Percentiles rank a stretch among this genome's conserved stretches.
phyloP scores from a whole-genome alignment of 2,888 invertebrate species.

The Masnerella sp. region DNA sequence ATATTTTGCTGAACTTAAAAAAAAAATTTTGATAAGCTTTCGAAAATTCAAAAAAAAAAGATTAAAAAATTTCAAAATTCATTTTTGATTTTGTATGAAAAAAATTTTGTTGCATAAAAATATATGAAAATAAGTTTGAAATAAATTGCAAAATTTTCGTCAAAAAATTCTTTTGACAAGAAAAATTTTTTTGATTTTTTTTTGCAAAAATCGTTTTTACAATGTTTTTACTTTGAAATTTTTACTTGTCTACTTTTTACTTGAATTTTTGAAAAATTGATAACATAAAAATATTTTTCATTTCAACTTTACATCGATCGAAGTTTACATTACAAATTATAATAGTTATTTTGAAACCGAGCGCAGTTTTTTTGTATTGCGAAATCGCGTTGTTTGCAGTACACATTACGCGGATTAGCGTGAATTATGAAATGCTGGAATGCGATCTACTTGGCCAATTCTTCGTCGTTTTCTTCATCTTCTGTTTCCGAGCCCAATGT shows the following conservation, averaged over 20 bases:
- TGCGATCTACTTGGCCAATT: slow-evolving; percentile 71
- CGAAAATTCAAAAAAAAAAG: no score
- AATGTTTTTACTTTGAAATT: neutral
- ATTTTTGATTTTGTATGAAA: neutral
- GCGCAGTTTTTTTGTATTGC: slow-evolving; percentile 1
- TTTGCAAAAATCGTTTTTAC: neutral
- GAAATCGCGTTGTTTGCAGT: slow-evolving; percentile 3
- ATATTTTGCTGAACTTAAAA: no score
- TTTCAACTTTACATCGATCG: no score
- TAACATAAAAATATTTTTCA: no score
- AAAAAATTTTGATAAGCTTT: no score
- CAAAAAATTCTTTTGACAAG: neutral
- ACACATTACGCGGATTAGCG: slow-evolving; percentile 31
- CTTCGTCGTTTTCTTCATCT: slow-evolving; percentile 74
- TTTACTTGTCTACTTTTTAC: neutral
- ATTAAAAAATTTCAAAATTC: no score
- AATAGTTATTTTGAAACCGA: slow-evolving; percentile 4
- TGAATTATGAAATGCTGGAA: slow-evolving; percentile 29
- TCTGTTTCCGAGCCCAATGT: slow-evolving; percentile 75
- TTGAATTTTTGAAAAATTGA: no score
- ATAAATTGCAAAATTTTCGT: neutral
- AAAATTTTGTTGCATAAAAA: slow-evolving; percentile 9
- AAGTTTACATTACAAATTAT: slow-evolving; percentile 7
- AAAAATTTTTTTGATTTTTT: neutral
- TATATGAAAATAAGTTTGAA: neutral